phyloP scores from a whole-genome alignment of 2,113 vertebrate species.

The Acinonyx jubatus region DNA sequence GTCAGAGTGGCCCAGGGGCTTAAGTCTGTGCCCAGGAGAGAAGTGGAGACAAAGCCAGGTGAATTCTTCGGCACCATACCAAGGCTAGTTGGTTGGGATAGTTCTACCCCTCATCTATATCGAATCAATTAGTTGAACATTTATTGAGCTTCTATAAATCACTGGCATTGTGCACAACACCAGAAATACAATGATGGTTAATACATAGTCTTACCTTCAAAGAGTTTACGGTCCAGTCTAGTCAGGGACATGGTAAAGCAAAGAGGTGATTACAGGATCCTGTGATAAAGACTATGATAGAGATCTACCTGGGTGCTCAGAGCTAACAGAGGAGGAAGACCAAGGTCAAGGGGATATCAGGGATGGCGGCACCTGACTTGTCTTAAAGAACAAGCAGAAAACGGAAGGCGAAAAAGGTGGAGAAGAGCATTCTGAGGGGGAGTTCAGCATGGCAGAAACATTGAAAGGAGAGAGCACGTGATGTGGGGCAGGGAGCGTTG shows the following conservation, averaged over 20 bases:
- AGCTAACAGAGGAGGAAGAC: neutral
- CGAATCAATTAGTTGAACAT: neutral
- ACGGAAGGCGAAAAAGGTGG: neutral
- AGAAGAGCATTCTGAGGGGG: neutral
- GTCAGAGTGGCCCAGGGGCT: neutral
- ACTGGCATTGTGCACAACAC: neutral
- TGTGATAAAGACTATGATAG: neutral
- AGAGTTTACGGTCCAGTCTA: neutral
- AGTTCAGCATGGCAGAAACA: neutral
- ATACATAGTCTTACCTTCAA: neutral
- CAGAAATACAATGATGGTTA: neutral
- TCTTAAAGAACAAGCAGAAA: neutral
- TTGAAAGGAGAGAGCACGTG: neutral
- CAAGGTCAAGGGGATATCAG: neutral
- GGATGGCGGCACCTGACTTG: neutral
- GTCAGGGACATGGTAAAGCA: neutral
- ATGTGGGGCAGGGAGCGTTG: neutral
- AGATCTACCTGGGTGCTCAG: neutral
- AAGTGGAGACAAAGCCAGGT: neutral
- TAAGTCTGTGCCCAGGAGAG: neutral
- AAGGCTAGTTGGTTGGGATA: neutral
- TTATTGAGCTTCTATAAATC: neutral
- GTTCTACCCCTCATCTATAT: neutral
- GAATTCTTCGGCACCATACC: neutral
- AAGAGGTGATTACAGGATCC: neutral